Evolutionary conservation across 2,888 invertebrate genomes (phyloP).

Genomic region (Diloba caeruleocephala): DNA sequence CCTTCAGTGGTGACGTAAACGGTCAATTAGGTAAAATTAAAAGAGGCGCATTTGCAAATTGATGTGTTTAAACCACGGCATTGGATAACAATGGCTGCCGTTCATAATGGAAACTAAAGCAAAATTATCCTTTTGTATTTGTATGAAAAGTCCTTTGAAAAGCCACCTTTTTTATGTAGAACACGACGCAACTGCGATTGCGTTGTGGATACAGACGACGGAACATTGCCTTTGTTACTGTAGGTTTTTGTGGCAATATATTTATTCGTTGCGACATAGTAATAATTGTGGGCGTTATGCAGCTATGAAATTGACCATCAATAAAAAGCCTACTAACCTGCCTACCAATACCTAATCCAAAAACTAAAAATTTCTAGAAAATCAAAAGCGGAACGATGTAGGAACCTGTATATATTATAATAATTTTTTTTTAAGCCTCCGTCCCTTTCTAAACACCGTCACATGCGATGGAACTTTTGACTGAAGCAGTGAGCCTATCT

Average conservation of each 20-base stretch:
- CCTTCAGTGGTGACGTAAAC: conserved; percentile 36
- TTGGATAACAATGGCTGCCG: conserved; percentile 62
- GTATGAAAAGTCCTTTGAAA: conserved; percentile 75
- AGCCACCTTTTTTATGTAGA: conserved; percentile 62
- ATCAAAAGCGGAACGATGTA: no score
- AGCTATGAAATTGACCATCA: no score
- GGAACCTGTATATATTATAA: no score
- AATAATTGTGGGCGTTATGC: conserved; percentile 11
- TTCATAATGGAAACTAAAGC: conserved; percentile 72
- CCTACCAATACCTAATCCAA: no score
- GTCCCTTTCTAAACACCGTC: no score
- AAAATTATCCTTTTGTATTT: conserved; percentile 80
- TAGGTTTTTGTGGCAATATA: conserved; percentile 45
- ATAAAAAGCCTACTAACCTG: no score
- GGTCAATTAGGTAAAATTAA: conserved; percentile 60
- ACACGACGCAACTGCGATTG: conserved; percentile 59
- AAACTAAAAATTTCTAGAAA: no score
- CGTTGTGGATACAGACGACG: conserved; percentile 59
- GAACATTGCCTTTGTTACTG: conserved; percentile 61
- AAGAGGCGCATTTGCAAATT: conserved; percentile 65
- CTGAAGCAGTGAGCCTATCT: no score
- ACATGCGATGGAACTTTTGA: no score
- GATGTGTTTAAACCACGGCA: conserved; percentile 63
- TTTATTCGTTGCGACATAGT: conserved; percentile 33
- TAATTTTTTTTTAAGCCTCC: no score